Conservation (phyloP, 64 coral and sea anemone species). For the Trachythela sp. region DNA sequence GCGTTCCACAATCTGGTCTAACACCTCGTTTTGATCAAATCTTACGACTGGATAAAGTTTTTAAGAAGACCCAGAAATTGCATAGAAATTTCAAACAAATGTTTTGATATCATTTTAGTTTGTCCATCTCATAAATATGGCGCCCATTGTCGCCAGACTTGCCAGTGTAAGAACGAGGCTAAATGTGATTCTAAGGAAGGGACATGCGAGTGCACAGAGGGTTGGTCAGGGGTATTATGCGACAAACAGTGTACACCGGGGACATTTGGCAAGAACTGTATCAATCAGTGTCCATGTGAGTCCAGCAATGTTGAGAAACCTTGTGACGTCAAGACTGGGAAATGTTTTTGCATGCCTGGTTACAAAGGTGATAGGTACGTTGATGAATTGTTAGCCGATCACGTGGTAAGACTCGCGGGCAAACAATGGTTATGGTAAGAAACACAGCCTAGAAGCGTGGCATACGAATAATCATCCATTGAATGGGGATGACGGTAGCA, state of each 20-base stretch:
- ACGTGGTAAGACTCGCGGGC: not conserved
- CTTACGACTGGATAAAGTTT: too few species aligned
- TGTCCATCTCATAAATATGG: slow-evolving; percentile 1
- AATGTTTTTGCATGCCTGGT: not conserved
- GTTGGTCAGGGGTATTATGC: not conserved
- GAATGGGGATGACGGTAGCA: too few species aligned
- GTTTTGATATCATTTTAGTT: not conserved
- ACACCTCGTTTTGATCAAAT: too few species aligned
- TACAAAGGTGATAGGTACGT: not conserved
- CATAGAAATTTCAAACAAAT: not conserved
- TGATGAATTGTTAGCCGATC: not conserved
- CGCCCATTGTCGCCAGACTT: not conserved
- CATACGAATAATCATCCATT: too few species aligned
- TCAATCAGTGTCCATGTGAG: not conserved
- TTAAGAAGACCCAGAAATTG: not conserved
- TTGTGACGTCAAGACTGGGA: not conserved
- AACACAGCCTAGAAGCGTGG: too few species aligned
- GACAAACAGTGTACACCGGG: not conserved
- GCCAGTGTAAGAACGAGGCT: not conserved
- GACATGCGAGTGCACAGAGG: slow-evolving; percentile 1
- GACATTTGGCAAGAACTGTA: not conserved
- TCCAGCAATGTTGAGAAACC: not conserved
- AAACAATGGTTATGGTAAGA: too few species aligned
- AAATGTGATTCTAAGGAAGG: slow-evolving; percentile 1
- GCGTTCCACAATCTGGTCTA: too few species aligned